phyloP scores from a whole-genome alignment of 2,888 invertebrate species.

The Cephonodes hylas region DNA sequence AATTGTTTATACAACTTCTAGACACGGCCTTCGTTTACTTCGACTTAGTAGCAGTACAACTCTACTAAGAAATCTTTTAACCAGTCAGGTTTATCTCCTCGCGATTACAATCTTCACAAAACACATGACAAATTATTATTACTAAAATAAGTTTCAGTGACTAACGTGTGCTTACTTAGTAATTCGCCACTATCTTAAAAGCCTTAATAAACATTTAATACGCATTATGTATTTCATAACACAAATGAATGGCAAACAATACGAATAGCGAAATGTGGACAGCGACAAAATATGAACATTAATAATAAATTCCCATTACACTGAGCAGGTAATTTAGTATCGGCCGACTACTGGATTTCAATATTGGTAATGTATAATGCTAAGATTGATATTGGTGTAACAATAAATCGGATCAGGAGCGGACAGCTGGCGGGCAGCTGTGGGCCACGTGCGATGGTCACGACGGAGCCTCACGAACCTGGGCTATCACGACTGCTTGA shows the following conservation, averaged over 20 bases:
- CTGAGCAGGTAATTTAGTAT: constrained; percentile 9
- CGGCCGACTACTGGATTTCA: constrained; percentile 11
- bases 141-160: too few relatives aligned
- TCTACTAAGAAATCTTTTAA: too few relatives aligned
- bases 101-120: too few relatives aligned
- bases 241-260: not conserved
- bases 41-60: too few relatives aligned
- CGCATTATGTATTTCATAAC: not conserved
- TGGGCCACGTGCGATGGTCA: constrained; percentile 70
- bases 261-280: not conserved
- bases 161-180: too few relatives aligned
- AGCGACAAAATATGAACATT: constrained; percentile 8
- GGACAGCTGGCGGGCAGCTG: constrained; percentile 39
- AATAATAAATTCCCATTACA: constrained; percentile 8
- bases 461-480: constrained; percentile 58
- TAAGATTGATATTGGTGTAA: constrained; percentile 55
- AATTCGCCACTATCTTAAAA: too few relatives aligned
- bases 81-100: too few relatives aligned
- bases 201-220: too few relatives aligned
- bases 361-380: constrained; percentile 21
- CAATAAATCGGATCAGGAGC: constrained; percentile 50
- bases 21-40: too few relatives aligned
- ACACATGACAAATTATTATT: too few relatives aligned
- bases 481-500: constrained; percentile 44
- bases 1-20: too few relatives aligned